These are phyloP conservation scores for Brachionus rotundiformis DNA, from an alignment of 1,140 invertebrate species.

Conservation along the genomic window DNA sequence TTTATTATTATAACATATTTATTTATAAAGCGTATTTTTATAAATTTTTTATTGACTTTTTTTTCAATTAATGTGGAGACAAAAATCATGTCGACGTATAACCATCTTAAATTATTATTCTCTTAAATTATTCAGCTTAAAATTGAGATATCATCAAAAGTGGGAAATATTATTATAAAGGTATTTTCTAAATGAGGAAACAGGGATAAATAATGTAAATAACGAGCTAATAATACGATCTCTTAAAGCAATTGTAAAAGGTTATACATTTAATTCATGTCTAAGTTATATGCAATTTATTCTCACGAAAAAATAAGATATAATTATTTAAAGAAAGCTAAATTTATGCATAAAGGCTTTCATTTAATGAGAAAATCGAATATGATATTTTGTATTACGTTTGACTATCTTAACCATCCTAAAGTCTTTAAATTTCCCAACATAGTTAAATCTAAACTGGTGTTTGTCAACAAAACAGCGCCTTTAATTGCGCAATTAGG, in stretches of 20 bases:
- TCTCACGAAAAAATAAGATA: not conserved
- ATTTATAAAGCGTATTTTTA: no score
- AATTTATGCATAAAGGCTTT: not conserved
- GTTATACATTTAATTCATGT: not conserved
- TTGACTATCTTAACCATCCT: not conserved
- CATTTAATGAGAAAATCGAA: constrained; percentile 29
- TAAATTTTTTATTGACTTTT: not conserved
- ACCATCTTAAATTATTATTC: not conserved
- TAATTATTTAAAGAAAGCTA: not conserved
- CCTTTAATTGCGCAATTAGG: not conserved
- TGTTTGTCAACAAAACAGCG: not conserved
- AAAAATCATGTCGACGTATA: not conserved
- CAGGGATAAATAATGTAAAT: constrained; percentile 40
- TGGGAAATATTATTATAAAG: constrained; percentile 11
- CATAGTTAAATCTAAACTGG: not conserved
- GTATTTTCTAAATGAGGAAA: constrained; percentile 28
- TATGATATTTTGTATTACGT: constrained; percentile 28
- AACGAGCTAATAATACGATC: not conserved
- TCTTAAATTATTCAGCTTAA: not conserved
- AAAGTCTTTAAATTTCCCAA: not conserved
- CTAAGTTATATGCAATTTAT: constrained; percentile 4
- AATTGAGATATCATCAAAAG: not conserved
- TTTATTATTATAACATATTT: no score
- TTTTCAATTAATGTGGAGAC: not conserved
- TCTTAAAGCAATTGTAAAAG: not conserved